Evolutionary conservation across 2,113 vertebrate species (phyloP), one percentile per base, ranked within the genome.

Genomic region (Pleuronectes platessa): DNA sequence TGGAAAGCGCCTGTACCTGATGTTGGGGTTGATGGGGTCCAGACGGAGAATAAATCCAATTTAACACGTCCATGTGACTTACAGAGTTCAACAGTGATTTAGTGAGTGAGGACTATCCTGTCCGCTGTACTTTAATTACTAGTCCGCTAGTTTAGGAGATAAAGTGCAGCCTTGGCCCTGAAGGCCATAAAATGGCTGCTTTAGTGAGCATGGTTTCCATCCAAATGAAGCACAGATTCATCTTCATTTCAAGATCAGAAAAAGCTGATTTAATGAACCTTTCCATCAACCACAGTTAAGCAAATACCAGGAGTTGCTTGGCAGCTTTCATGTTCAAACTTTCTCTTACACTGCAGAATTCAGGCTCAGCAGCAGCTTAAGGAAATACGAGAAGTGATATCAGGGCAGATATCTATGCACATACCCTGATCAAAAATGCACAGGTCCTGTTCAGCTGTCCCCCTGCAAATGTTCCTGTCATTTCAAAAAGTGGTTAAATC

Each of bases 141-240:
- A 18, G 15, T 49, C 45, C 4, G 13, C 45, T 49, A 21, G 18
- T 62, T 62, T 23, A 21, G 61, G 18, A 62, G 60, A 62, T 62
- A 62, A 12, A 62, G 35, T 21, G 61, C 61, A 62, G 61, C 59
- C 27, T 61, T 20, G 24, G 59, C 5, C 60, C 60, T 37, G 31
- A 21, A 61, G 31, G 60, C 18, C 60, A 37, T n/a, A 20, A 61
- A 61, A 3, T 21, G 6, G 15, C 59, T 61, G 17, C 59, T 31
- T 11, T 59, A 23, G 14, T 13, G 23, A 58, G 17, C 17, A 20
- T 2, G 26, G 59, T 61, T 35, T 35, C 59, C 27, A 61, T 61
- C 59, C 59, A 61, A 35, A 61, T 3, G 18, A 17, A 61, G 27
- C 26, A 21, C 31, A 63, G 23, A 8, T 37, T 37, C 23, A 23